Evolutionary conservation across 2,113 vertebrate genomes (phyloP), one percentile per base, ranked within the genome.

Genomic region (Urocynchramus pylzowi): DNA sequence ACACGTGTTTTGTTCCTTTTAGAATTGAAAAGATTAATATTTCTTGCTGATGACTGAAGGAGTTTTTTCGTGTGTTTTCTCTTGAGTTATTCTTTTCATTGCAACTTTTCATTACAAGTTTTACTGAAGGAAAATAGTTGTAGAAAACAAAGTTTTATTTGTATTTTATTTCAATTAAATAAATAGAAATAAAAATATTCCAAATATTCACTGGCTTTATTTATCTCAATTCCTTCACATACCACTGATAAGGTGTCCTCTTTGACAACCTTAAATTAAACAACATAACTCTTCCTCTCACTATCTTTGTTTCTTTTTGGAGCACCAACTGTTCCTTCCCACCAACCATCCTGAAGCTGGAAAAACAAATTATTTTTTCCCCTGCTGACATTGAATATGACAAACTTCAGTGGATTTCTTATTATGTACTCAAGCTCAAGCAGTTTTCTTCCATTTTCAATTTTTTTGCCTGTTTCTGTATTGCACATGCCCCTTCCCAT

Each of bases 391-490:
- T 0, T 52, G 15, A 11, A 63, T 89, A 61, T 95, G 60, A 82
- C 61, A 91, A 70, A 93, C 78, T 87, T 94, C 35, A 59, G 60
- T 83, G 63, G 47, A 16, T 63, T 95, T 90, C 74, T 80, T 76
- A 90, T 95, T 86, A 83, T 59, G 39, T 91, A 60, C 41, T 91
- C 7, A 64, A 41, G 21, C 18, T 83, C 69, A 65, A 89, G 56
- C 30, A 59, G 13, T 87, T 92, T 83, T 85, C 28, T 75, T 76
- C 42, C 24, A 53, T 86, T 86, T 89, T 80, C 57, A 50, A 10
- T 59, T 73, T 79, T 86, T 68, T 64, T 74, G 35, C 20, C 11
- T 47, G 6, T 91, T 57, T 85, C 44, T 94, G 19, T 85, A 87
- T 79, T 92, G 14, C 59, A 87, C 47, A 71, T 61, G 28, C 19